These are phyloP conservation scores for Tinamus major DNA, from an alignment of 2,797 vertebrate species.

Conservation along the genomic window DNA sequence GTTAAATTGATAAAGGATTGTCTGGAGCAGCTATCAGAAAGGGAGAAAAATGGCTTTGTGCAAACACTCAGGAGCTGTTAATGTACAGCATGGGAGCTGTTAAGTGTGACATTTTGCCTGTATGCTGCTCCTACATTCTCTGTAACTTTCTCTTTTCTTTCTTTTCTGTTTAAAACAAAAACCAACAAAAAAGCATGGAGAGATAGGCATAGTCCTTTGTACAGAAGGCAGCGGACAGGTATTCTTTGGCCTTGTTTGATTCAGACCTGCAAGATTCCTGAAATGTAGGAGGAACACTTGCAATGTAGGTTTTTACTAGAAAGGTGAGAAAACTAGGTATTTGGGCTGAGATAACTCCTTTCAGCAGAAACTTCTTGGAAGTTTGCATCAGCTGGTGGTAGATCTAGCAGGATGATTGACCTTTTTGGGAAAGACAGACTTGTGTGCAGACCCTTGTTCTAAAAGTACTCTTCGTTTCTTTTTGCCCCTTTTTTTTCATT, in stretches of 20 bases:
- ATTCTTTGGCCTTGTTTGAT: slow-evolving; percentile 23
- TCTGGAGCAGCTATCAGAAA: background rate
- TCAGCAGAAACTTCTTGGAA: background rate
- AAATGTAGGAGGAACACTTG: background rate
- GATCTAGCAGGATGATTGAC: background rate
- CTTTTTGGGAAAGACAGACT: background rate
- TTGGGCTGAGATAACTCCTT: background rate
- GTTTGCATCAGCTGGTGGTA: fast-evolving
- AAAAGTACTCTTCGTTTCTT: background rate
- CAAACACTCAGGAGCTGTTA: background rate
- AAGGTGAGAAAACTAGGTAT: background rate
- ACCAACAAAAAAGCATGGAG: background rate
- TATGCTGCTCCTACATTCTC: background rate
- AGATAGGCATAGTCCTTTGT: slow-evolving; percentile 1
- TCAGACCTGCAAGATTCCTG: too few relatives aligned
- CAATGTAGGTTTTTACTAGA: too few relatives aligned
- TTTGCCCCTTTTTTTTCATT: background rate
- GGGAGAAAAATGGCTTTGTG: background rate
- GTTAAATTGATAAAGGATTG: background rate
- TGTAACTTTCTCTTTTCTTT: too few relatives aligned
- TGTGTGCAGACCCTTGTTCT: background rate
- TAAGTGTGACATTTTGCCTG: background rate
- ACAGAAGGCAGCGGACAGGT: background rate
- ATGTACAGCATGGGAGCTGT: background rate
- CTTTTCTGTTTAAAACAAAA: background rate